Evolutionary conservation across 2,888 invertebrate species (phyloP).

Genomic region (Lepidocyrtoides sp.): DNA sequence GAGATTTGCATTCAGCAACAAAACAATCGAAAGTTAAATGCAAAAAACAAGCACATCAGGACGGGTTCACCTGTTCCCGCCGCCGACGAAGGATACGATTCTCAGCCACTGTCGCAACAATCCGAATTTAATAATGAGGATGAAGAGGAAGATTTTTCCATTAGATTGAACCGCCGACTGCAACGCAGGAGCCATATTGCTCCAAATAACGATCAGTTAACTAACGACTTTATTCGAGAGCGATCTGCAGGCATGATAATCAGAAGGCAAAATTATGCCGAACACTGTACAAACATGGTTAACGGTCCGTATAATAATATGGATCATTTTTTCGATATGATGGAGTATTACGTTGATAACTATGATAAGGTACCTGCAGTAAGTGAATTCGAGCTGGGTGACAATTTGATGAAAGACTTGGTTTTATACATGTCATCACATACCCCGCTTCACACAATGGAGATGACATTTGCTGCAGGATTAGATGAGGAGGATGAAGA

Average conservation of each 20-base stretch:
- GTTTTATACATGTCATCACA: not conserved
- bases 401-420: not conserved
- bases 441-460: not conserved
- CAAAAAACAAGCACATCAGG: no score
- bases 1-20: not conserved
- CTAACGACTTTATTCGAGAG: not conserved
- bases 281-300: not conserved
- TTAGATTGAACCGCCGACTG: not conserved
- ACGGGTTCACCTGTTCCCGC: not conserved
- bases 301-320: not conserved
- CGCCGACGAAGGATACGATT: not conserved
- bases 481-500: not conserved
- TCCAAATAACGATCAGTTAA: not conserved
- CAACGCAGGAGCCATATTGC: not conserved
- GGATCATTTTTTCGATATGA: slow-evolving; percentile 9
- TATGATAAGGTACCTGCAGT: not conserved
- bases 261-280: not conserved
- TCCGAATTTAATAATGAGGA: not conserved
- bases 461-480: not conserved
- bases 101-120: not conserved
- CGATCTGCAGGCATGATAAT: not conserved
- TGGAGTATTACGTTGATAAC: not conserved
- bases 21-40: no score
- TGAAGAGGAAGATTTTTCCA: not conserved
- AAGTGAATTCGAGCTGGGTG: not conserved